phyloP scores from a whole-genome alignment of 1,140 invertebrate species.

The Pararge aegeria region DNA sequence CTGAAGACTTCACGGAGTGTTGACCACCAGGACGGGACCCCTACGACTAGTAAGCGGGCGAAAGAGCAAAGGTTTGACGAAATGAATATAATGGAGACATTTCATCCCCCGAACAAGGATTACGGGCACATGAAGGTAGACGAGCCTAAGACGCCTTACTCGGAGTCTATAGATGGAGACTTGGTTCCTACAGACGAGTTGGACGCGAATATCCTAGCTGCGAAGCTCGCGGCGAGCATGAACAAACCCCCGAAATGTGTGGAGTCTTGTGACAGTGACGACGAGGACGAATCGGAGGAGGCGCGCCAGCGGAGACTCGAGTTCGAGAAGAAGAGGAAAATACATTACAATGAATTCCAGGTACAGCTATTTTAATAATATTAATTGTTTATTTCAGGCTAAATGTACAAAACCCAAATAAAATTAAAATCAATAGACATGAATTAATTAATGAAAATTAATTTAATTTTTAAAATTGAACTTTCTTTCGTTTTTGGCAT shows the following conservation, averaged over 20 bases:
- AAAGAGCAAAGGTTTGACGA: constrained; percentile 98
- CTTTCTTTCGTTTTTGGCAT: too few species aligned
- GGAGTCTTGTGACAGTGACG: constrained; percentile 78
- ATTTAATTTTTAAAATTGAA: too few species aligned
- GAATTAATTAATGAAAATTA: too few species aligned
- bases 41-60: constrained; percentile 80
- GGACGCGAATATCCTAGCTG: constrained; percentile 88
- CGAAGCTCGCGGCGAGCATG: constrained; percentile 82
- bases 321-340: constrained; percentile 95
- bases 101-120: constrained; percentile 98
- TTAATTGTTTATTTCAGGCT: too few species aligned
- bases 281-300: constrained; percentile 83
- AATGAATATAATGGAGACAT: constrained; percentile 99
- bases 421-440: too few species aligned
- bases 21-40: constrained; percentile 64
- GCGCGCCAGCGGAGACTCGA: constrained; percentile 84
- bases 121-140: constrained; percentile 99
- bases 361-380: constrained; percentile 27
- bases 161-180: constrained; percentile 85
- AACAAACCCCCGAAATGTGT: constrained; percentile 69
- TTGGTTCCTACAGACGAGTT: constrained; percentile 86
- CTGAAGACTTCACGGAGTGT: constrained; percentile 94
- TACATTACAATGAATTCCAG: constrained; percentile 98
- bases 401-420: too few species aligned
- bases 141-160: constrained; percentile 98